Evolutionary conservation across 2,888 invertebrate genomes (phyloP), one percentile per base, ranked within the genome.

Genomic region (Brachyptera putata): DNA sequence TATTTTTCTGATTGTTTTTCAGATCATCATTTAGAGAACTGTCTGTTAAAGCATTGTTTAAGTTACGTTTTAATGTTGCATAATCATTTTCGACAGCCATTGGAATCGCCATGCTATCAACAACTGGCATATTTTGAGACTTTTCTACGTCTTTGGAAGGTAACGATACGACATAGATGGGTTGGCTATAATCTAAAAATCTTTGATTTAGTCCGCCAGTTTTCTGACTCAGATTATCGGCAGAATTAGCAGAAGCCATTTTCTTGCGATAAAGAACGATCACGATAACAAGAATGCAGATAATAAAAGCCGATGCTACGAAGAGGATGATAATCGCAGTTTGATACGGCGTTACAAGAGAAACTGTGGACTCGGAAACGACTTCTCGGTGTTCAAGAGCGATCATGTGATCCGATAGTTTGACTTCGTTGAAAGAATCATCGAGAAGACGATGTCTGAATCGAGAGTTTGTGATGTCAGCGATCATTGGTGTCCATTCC

Each of bases 251-350:
- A n/a, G 53, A 43, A 13, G 56, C 16, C 16, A 57, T 48, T 73
- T 82, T 82, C 69, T 82, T 80, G 11, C 87, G 82, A 72, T 90
- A 89, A 13, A 90, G 75, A 80, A 89, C 84, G 1, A 90, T 80
- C 13, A 89, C 79, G 2, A 90, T 83, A 25, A 87, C 83, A 18
- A 90, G 78, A 18, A 89, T 84, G 70, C 87, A 87, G 71, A 90
- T 87, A 60, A 90, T 80, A 70, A 90, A 89, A 0, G 89, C 88
- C 3, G 89, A 89, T 5, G 86, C 86, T 1, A 88, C 87, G 22
- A 87, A 88, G 57, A 89, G 77, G 14, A 89, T 87, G 67, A 90
- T 84, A 18, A 89, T 78, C 41, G 88, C 87, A 11, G 89, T 84
- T 71, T 89, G 89, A 70, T 89, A 88, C 1, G 86, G 84, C 5